Evolutionary conservation across 2,888 invertebrate genomes (phyloP).

Genomic region (Macaria notata): DNA sequence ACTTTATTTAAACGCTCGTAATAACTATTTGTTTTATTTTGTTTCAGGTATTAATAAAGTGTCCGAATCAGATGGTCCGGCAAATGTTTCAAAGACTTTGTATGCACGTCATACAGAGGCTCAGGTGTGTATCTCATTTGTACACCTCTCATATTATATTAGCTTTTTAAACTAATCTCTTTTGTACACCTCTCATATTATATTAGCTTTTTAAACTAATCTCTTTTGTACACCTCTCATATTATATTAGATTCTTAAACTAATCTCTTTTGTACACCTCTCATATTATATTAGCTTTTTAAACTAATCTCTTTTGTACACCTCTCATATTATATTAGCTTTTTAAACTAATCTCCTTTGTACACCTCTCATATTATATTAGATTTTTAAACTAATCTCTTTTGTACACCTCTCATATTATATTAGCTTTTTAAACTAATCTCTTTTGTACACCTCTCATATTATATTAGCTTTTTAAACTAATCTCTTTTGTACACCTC

Average conservation of each 20-base stretch:
- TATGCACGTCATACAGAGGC: constrained; percentile 95
- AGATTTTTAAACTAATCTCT: background rate
- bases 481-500: background rate
- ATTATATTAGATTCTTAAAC: constrained; percentile 4
- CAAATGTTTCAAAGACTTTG: constrained; percentile 98
- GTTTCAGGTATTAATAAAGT: constrained; percentile 92
- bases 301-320: background rate
- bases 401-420: background rate
- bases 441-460: background rate
- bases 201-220: constrained; percentile 4
- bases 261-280: background rate
- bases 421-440: constrained; percentile 4
- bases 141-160: constrained; percentile 3
- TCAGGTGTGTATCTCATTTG: constrained; percentile 81
- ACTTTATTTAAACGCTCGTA: no score
- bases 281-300: constrained; percentile 6
- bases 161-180: background rate
- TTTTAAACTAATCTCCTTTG: background rate
- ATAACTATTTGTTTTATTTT: background rate
- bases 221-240: background rate
- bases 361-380: constrained; percentile 3
- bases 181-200: background rate
- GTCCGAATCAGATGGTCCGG: constrained; percentile 97
- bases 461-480: constrained; percentile 4
- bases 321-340: constrained; percentile 7